Base-by-base conservation (phyloP, 2,113 vertebrate species). In the Myotis yumanensis region DNA sequence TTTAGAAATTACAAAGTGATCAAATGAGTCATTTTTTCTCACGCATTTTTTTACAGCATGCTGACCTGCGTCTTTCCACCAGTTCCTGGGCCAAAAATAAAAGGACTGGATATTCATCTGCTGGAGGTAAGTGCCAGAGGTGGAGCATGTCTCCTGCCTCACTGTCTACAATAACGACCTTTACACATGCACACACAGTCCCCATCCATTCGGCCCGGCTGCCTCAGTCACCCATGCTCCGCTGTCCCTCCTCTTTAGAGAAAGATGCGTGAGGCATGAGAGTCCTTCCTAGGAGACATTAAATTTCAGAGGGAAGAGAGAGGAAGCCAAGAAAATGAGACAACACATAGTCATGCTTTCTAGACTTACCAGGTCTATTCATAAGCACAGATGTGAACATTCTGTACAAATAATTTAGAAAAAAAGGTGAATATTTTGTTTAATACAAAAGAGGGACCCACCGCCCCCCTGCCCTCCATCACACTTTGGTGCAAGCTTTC, bases 11-110 rank as follows among this genome's bases (percentile, higher is more conserved):
- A 59, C 52, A 59, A 81, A 59, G 73, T 73, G n/a, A 77, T 28
- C 91, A 91, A 10, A 69, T 82, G 30, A 86, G 23, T 68, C 68
- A 94, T 37, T 96, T 91, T 71, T 73, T 40, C 59, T 95, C 51
- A 3, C 68, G 2, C 94, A 59, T 96, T 97, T 62, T 95, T 96
- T 96, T 98, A 72, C 48, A 99, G 99, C 96, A 98, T 99, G 98
- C 98, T 99, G 97, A 97, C 98, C 80, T 99, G 97, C 89, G 98
- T 99, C 89, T 97, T 99, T 73, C 99, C 99, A 15, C 99, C 99
- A 23, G 98, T 99, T 95, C 99, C 99, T 1, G 99, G 99, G 93
- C 99, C 99, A 3, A 99, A 99, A 98, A 99, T 99, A 97, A 99
- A 98, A 98, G 99, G 99, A 97, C 99, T 99, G 97, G 99, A 99